Evolutionary conservation across 1,140 invertebrate genomes (phyloP).

Genomic region (Nomia melanderi): DNA sequence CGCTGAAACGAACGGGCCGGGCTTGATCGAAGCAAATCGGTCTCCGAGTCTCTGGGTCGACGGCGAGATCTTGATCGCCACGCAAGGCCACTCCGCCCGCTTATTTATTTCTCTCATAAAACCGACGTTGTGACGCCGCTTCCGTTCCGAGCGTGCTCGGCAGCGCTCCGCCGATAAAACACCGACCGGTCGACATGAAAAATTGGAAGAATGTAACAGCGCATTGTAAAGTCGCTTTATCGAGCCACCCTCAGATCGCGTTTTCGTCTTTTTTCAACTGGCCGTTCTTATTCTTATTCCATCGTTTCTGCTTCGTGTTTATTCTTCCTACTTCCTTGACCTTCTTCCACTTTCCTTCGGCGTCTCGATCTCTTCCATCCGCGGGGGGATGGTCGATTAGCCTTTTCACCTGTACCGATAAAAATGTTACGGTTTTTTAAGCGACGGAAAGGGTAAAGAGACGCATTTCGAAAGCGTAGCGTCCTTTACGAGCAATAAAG

Average conservation of each 20-base stretch:
- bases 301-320: too few relatives aligned
- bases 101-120: conserved; percentile 55
- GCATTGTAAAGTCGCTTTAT: conserved; percentile 41
- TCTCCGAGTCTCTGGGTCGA: conserved; percentile 32
- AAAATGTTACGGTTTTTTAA: conserved; percentile 40
- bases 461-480: not conserved
- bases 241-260: conserved; percentile 12
- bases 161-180: conserved; percentile 25
- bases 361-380: too few relatives aligned
- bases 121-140: conserved; percentile 36
- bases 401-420: conserved; percentile 27
- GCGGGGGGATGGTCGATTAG: too few relatives aligned
- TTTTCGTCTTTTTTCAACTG: conserved; percentile 4
- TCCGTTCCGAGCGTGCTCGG: conserved; percentile 9
- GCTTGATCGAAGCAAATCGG: conserved; percentile 51
- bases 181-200: conserved; percentile 35
- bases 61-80: conserved; percentile 52
- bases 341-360: too few relatives aligned
- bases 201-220: conserved; percentile 54
- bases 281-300: not conserved
- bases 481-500: conserved; percentile 45
- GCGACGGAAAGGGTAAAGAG: not conserved
- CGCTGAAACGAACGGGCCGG: not conserved
- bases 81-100: conserved; percentile 29
- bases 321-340: too few relatives aligned